Conservation (phyloP, 2,113 vertebrate species). For the Serilophus lunatus region DNA sequence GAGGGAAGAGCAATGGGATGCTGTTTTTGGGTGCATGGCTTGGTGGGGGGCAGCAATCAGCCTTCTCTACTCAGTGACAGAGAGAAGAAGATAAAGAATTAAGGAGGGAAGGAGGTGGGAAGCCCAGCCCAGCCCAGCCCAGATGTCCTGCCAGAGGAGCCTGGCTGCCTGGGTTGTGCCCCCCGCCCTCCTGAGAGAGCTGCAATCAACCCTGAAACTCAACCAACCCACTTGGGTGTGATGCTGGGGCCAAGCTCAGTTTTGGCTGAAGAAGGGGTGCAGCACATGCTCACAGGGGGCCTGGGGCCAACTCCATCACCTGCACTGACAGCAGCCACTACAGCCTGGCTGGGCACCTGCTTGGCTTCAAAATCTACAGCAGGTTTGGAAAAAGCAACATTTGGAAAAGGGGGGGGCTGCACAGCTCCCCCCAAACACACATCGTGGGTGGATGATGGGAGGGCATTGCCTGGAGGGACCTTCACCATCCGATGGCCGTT, state of each 20-base stretch:
- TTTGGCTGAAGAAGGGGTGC: accelerated
- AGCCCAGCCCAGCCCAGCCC: background rate
- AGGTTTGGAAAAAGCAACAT: background rate
- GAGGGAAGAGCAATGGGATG: background rate
- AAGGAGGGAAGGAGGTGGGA: background rate
- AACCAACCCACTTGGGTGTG: background rate
- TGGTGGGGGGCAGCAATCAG: background rate
- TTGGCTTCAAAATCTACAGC: background rate
- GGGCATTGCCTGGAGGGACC: background rate
- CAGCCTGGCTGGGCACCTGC: background rate
- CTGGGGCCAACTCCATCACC: background rate
- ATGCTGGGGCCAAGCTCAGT: background rate
- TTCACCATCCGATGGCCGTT: accelerated
- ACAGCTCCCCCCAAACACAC: background rate
- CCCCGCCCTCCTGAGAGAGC: background rate
- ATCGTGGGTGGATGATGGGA: accelerated
- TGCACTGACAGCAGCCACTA: accelerated
- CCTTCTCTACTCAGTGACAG: accelerated
- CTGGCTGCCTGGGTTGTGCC: background rate
- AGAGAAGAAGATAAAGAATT: background rate
- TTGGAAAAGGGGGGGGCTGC: background rate
- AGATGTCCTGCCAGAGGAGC: accelerated
- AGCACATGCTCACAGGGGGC: accelerated
- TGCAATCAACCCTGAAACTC: background rate
- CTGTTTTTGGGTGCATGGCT: accelerated